Evolutionary conservation across 2,888 invertebrate genomes (phyloP).

Genomic region (Drosophila ezoana): DNA sequence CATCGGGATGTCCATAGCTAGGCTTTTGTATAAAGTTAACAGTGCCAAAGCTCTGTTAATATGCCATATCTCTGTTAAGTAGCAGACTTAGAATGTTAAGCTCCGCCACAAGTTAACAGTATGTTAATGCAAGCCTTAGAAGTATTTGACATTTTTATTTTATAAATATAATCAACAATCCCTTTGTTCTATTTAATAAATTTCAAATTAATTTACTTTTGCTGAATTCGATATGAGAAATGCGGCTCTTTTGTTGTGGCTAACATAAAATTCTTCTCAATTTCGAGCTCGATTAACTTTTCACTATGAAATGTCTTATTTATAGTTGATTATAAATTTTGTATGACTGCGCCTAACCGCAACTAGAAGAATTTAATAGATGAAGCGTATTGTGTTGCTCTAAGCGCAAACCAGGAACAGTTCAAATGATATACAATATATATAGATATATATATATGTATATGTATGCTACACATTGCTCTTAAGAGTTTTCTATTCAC

Average conservation of each 20-base stretch:
- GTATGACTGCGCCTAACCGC: slow-evolving; percentile 48
- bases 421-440: slow-evolving; percentile 35
- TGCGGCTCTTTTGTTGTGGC: slow-evolving; percentile 65
- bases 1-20: too few species aligned
- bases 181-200: background rate
- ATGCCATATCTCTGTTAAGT: too few species aligned
- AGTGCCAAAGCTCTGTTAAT: too few species aligned
- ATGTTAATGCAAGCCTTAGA: background rate
- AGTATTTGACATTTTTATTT: background rate
- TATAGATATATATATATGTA: slow-evolving; percentile 2
- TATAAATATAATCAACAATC: background rate
- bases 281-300: slow-evolving; percentile 58
- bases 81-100: background rate
- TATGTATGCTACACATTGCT: slow-evolving; percentile 5
- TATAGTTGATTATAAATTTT: slow-evolving; percentile 1
- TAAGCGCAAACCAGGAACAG: slow-evolving; percentile 41
- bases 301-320: slow-evolving; percentile 50
- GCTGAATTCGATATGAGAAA: slow-evolving; percentile 19
- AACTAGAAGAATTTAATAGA: slow-evolving; percentile 27
- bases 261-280: slow-evolving; percentile 9
- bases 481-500: slow-evolving; percentile 5
- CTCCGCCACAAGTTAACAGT: background rate
- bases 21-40: too few species aligned
- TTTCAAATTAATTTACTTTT: slow-evolving; percentile 1
- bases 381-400: slow-evolving; percentile 26